Evolutionary conservation across 35 echinoderm and acorn worm genomes (phyloP).

Genomic region (Eucidaris tribuloides): DNA sequence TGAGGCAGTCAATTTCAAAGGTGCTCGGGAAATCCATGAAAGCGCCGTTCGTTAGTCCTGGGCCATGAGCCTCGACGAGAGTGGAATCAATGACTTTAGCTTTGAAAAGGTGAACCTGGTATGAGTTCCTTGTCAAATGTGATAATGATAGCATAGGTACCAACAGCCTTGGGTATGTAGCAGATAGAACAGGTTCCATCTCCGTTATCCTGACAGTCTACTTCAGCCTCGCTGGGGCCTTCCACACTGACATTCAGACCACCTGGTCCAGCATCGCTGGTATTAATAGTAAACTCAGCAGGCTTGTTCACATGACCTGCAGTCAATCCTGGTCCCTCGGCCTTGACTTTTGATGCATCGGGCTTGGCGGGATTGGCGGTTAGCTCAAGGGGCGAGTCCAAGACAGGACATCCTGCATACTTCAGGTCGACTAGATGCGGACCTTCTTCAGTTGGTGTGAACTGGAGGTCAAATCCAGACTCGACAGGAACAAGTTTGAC

Average conservation of each 20-base stretch:
- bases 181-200: slow-evolving; percentile 84
- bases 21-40: slow-evolving; percentile 72
- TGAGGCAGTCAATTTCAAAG: slow-evolving; percentile 73
- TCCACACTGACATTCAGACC: slow-evolving; percentile 77
- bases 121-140: slow-evolving; percentile 84
- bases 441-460: slow-evolving; percentile 84
- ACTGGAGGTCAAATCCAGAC: slow-evolving; percentile 48
- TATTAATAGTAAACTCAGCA: slow-evolving; percentile 72
- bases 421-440: slow-evolving; percentile 67
- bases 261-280: slow-evolving; percentile 68
- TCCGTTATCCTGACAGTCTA: slow-evolving; percentile 84
- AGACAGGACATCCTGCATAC: slow-evolving; percentile 52
- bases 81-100: slow-evolving; percentile 80
- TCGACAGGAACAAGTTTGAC: slow-evolving; percentile 46
- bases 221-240: slow-evolving; percentile 87
- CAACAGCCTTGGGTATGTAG: slow-evolving; percentile 67
- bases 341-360: slow-evolving; percentile 64
- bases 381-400: slow-evolving; percentile 24
- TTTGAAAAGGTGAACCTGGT: slow-evolving; percentile 62
- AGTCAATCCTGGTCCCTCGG: slow-evolving; percentile 65
- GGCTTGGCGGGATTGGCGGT: slow-evolving; percentile 58
- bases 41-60: slow-evolving; percentile 69
- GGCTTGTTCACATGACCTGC: slow-evolving; percentile 81
- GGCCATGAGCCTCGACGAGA: slow-evolving; percentile 61
- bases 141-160: slow-evolving; percentile 81